Evolutionary conservation across 1,140 invertebrate species (phyloP).

Genomic region (Drosophila trapezifrons): DNA sequence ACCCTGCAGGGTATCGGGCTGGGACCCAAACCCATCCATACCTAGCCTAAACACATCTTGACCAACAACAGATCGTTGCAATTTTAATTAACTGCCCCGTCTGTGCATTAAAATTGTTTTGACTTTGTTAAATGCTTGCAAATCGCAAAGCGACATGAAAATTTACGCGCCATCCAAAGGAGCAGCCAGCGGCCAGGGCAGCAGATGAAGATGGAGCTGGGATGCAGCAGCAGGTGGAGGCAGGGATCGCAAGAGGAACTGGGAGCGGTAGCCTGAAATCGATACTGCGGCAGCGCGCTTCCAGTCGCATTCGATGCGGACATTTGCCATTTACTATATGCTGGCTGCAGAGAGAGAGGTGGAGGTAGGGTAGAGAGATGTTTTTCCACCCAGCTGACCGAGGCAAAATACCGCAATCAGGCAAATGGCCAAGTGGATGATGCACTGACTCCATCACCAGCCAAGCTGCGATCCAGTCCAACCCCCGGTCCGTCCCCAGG

Average conservation of each 20-base stretch:
- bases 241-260: conserved; percentile 21
- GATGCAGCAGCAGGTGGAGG: background rate
- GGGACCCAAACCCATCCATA: conserved; percentile 1
- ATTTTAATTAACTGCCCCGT: conserved; percentile 82
- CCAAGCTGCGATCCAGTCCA: conserved; percentile 9
- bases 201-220: conserved; percentile 28
- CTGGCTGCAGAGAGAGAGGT: background rate
- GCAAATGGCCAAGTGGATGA: conserved; percentile 64
- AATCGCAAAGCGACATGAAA: conserved; percentile 80
- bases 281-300: conserved; percentile 46
- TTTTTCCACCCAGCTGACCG: conserved; percentile 15
- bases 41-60: conserved; percentile 18
- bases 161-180: conserved; percentile 64
- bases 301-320: conserved; percentile 52
- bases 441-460: conserved; percentile 46
- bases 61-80: conserved; percentile 68
- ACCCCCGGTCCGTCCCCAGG: conserved; percentile 29
- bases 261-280: conserved; percentile 64
- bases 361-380: background rate
- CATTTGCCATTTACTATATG: conserved; percentile 46
- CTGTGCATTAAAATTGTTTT: conserved; percentile 82
- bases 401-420: conserved; percentile 76
- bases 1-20: conserved; percentile 37
- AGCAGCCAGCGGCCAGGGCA: conserved; percentile 12
- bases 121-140: conserved; percentile 83